phyloP scores from a whole-genome alignment of 2,797 vertebrate species.

The Pantherophis vulpinus region DNA sequence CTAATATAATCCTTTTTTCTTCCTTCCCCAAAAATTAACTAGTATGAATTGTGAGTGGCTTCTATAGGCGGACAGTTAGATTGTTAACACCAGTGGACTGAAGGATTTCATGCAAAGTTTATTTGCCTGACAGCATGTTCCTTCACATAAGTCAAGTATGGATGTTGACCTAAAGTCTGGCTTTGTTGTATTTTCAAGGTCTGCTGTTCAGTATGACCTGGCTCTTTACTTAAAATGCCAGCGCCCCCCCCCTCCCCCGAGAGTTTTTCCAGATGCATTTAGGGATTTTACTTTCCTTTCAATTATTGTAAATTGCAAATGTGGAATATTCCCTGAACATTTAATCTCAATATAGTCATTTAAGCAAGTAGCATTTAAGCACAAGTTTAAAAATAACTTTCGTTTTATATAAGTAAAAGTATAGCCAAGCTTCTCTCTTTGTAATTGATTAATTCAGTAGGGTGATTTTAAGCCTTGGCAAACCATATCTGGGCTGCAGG shows the following conservation, averaged over 20 bases:
- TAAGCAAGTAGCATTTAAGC: background rate
- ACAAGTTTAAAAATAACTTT: background rate
- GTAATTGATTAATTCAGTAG: background rate
- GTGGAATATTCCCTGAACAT: background rate
- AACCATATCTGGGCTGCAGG: background rate
- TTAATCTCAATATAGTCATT: background rate
- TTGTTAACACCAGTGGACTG: background rate
- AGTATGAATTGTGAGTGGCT: background rate
- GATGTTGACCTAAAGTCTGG: background rate
- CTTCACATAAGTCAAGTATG: background rate
- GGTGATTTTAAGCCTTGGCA: background rate
- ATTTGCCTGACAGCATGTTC: background rate
- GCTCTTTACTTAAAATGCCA: background rate
- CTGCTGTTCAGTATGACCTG: background rate
- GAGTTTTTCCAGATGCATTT: background rate
- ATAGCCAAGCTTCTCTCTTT: background rate
- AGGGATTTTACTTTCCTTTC: background rate
- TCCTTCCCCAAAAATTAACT: background rate
- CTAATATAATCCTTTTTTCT: background rate
- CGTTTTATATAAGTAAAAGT: background rate
- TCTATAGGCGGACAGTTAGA: background rate
- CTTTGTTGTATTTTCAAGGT: background rate
- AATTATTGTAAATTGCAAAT: background rate
- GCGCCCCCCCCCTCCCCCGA: no score
- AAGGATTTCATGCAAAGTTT: background rate